Evolutionary conservation across 2,888 invertebrate species (phyloP).

Genomic region (Aplocera efformata): DNA sequence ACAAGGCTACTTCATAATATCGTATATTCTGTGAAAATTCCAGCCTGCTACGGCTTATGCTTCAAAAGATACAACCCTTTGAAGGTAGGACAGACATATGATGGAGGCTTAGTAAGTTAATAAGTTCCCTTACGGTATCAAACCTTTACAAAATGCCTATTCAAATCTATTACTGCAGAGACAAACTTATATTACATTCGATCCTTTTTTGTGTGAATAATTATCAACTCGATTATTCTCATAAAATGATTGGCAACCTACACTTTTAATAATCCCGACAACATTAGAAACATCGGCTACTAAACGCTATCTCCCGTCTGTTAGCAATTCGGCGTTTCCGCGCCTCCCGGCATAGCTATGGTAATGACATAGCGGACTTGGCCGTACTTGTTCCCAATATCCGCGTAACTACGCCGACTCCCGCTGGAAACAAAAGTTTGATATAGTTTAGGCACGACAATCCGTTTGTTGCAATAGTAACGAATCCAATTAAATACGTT

Average conservation of each 20-base stretch:
- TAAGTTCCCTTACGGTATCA: no score
- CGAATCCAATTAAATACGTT: conserved; percentile 55
- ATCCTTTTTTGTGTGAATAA: no score
- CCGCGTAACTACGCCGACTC: conserved; percentile 48
- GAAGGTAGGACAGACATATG: no score
- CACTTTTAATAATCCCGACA: conserved; percentile 26
- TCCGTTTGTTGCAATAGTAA: conserved; percentile 60
- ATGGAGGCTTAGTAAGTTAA: no score
- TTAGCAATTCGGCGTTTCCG: conserved; percentile 34
- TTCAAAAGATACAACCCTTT: no score
- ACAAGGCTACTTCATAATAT: no score
- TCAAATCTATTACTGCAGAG: no score
- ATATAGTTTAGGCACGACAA: conserved; percentile 72
- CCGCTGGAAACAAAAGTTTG: conserved; percentile 70
- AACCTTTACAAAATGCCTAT: no score
- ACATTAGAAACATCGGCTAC: conserved; percentile 16
- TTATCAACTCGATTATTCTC: no score
- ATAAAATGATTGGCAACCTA: conserved; percentile 8
- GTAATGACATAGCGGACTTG: conserved; percentile 55
- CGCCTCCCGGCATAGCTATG: conserved; percentile 36
- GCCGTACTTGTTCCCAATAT: conserved; percentile 50
- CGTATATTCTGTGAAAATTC: no score
- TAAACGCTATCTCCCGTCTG: conserved; percentile 34
- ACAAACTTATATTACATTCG: no score
- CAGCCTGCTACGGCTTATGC: no score